Conservation (phyloP, 2,888 invertebrate genomes). For the Drosophila austrosaltans region DNA sequence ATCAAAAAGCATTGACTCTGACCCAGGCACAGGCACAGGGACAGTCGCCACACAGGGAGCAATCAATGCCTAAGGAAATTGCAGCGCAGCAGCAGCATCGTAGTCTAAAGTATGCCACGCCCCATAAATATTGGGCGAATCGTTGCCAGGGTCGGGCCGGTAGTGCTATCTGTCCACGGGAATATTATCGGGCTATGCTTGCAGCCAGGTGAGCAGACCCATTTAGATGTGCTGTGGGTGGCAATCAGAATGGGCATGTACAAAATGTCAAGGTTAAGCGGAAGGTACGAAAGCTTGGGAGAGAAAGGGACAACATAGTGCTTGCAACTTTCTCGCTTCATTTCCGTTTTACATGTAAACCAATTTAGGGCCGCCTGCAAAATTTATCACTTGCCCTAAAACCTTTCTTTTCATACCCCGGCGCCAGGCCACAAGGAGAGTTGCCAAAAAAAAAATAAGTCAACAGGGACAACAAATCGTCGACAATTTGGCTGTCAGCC, state of each 20-base stretch:
- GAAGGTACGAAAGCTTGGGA: neutral
- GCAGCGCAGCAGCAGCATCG: conserved; percentile 36
- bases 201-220: conserved; percentile 73
- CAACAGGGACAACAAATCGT: conserved; percentile 66
- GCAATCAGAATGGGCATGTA: conserved; percentile 42
- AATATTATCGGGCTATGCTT: conserved; percentile 69
- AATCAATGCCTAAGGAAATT: conserved; percentile 75
- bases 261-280: conserved; percentile 48
- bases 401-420: conserved; percentile 20
- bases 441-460: conserved; percentile 42
- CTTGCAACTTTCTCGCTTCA: conserved; percentile 58
- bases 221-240: conserved; percentile 52
- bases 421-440: conserved; percentile 35
- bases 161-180: conserved; percentile 69
- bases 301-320: conserved; percentile 18
- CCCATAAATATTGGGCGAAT: conserved; percentile 71
- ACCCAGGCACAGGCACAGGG: conserved; percentile 32
- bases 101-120: conserved; percentile 53
- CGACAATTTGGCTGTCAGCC: conserved; percentile 74
- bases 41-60: conserved; percentile 45
- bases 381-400: conserved; percentile 51
- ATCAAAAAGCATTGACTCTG: conserved; percentile 65
- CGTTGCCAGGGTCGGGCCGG: conserved; percentile 57
- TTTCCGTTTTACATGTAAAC: conserved; percentile 41
- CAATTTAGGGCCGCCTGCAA: conserved; percentile 22